phyloP scores from a whole-genome alignment of 37 sponge, comb jelly and placozoan species.

The Aplysina aerophoba region DNA sequence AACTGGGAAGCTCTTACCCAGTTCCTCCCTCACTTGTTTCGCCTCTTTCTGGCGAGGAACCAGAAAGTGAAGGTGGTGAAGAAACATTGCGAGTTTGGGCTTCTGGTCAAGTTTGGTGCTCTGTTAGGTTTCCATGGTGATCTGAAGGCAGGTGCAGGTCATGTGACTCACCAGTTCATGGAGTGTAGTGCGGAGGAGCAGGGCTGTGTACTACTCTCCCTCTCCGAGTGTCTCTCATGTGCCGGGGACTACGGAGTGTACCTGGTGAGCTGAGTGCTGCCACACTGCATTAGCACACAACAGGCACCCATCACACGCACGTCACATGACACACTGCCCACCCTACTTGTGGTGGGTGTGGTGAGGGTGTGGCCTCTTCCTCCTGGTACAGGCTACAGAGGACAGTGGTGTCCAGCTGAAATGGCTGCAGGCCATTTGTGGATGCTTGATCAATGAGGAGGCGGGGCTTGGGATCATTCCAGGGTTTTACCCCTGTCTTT shows the following conservation, averaged over 20 bases:
- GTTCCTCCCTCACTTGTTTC: background rate
- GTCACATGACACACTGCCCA: no score
- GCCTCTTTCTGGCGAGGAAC: background rate
- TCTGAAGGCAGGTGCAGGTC: no score
- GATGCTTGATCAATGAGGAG: background rate
- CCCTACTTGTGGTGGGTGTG: no score
- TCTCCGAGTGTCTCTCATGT: background rate
- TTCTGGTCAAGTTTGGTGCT: slow-evolving; percentile 1
- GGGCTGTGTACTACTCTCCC: background rate
- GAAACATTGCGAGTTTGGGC: background rate
- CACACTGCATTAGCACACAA: no score
- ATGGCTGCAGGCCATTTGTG: slow-evolving; percentile 5
- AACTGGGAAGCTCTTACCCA: no score
- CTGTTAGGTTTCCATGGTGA: slow-evolving; percentile 8
- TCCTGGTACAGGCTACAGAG: background rate
- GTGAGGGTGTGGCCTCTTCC: no score
- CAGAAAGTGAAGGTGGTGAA: background rate
- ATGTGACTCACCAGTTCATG: background rate
- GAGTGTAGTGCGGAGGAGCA: background rate
- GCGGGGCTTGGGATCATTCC: background rate
- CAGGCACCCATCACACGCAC: no score
- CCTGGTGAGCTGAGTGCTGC: background rate
- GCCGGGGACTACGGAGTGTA: background rate
- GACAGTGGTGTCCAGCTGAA: background rate
- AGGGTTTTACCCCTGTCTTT: slow-evolving; percentile 8